Evolutionary conservation across 1,140 invertebrate genomes (phyloP).

Genomic region (Scylla paramamosain): DNA sequence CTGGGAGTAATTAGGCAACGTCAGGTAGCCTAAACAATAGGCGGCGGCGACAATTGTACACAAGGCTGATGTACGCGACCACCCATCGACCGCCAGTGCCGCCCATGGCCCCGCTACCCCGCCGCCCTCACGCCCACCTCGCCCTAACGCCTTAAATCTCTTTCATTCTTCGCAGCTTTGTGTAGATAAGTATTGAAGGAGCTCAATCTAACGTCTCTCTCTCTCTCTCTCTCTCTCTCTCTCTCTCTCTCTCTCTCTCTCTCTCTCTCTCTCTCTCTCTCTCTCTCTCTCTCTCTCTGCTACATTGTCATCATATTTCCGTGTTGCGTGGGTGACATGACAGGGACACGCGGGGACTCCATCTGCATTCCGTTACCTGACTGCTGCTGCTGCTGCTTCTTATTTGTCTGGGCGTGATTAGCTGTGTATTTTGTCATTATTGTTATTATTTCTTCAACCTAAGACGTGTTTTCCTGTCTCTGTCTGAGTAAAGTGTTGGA

Average conservation of each 20-base stretch:
- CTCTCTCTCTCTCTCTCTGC: not conserved
- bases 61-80: conserved; percentile 31
- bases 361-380: too few relatives aligned
- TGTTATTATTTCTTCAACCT: too few relatives aligned
- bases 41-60: conserved; percentile 50
- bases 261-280: not conserved
- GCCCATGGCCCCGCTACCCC: not conserved
- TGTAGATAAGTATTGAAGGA: too few relatives aligned
- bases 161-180: not conserved
- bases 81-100: conserved; percentile 19
- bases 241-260: not conserved
- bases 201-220: too few relatives aligned
- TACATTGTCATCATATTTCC: too few relatives aligned
- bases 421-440: not conserved
- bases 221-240: not conserved
- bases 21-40: conserved; percentile 69
- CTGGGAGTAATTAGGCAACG: conserved; percentile 56
- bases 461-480: too few relatives aligned
- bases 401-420: not conserved
- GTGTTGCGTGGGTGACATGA: too few relatives aligned
- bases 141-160: conserved; percentile 9
- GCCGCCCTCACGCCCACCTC: not conserved
- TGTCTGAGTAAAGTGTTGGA: too few relatives aligned
- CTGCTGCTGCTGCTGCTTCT: not conserved
- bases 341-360: too few relatives aligned